Percentiles rank a stretch among this genome's conserved stretches.
Evolutionary conservation across 2,888 invertebrate genomes (phyloP).

Genomic region (Heliconius sara): DNA sequence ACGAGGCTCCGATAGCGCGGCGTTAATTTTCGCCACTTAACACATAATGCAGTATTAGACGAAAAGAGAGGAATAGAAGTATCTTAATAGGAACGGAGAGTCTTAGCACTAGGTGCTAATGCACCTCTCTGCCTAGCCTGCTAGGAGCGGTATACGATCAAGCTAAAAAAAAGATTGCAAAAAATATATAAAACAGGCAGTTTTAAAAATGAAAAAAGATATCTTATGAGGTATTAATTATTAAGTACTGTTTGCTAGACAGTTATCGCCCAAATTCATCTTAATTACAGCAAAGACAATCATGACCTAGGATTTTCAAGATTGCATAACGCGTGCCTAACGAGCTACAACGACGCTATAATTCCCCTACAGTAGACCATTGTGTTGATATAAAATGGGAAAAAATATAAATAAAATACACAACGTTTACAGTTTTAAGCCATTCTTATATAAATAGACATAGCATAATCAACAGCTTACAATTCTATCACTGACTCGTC

Average conservation of each 20-base stretch:
- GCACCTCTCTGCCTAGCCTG: no score
- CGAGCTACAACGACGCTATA: slow-evolving; percentile 18
- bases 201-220: neutral
- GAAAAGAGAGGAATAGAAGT: no score
- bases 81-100: no score
- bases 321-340: slow-evolving; percentile 24
- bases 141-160: no score
- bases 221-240: neutral
- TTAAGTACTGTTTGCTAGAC: slow-evolving; percentile 9
- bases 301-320: slow-evolving; percentile 28
- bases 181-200: neutral
- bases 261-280: slow-evolving; percentile 6
- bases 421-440: neutral
- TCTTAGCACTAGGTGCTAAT: no score
- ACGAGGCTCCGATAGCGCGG: no score
- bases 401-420: neutral
- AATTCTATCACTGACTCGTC: no score
- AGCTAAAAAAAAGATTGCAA: neutral
- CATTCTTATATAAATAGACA: neutral
- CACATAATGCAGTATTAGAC: no score
- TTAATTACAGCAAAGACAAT: slow-evolving; percentile 20
- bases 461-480: no score
- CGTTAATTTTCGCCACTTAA: no score
- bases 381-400: neutral
- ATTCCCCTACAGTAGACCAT: neutral